Evolutionary conservation across 2,797 vertebrate species (phyloP), one percentile per base, ranked within the genome.

Genomic region (Channallabes apus): DNA sequence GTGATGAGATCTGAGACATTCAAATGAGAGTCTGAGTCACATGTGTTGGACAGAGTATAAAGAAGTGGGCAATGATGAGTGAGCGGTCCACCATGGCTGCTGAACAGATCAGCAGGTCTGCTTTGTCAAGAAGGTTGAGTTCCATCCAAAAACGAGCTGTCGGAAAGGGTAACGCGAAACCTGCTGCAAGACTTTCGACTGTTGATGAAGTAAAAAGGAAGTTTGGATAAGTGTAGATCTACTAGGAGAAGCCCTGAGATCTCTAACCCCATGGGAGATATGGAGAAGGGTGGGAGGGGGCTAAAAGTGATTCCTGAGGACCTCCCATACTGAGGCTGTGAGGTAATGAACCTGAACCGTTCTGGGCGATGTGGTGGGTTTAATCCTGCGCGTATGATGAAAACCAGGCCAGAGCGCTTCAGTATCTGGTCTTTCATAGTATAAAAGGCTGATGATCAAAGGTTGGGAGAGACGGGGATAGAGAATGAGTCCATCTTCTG

Each of bases 381-480:
- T 82, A 82, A 82, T 69, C 46, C 80, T 58, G 51, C 7, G 35
- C 22, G 11, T 82, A 35, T 69, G 80, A 35, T 69, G 20, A 68
- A 82, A 82, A 58, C 12, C 38, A 80, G 61, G 61, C 61, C 61
- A 29, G 61, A 29, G n/a, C 18, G 38, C 51, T 65, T 80, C 65
- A 38, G 51, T 20, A 69, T 69, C 80, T 69, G 51, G 65, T 82
- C 80, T 82, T 82, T 58, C 51, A 69, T 82, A 8, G 80, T 35
- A 69, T 82, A 11, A 67, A 81, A 56, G 18, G 17, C 41, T 54
- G 80, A 56, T 68, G 80, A 69, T 82, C 65, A 82, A 82, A 82
- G 80, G 51, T 69, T 20, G 46, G 58, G 11, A 69, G 51, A 29
- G 64, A 68, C 32, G 2, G 24, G 51, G 46, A 58, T 69, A 32